These are phyloP conservation scores for Campylomormyrus tamandua DNA, from an alignment of 2,113 vertebrate genomes.

Conservation along the genomic window DNA sequence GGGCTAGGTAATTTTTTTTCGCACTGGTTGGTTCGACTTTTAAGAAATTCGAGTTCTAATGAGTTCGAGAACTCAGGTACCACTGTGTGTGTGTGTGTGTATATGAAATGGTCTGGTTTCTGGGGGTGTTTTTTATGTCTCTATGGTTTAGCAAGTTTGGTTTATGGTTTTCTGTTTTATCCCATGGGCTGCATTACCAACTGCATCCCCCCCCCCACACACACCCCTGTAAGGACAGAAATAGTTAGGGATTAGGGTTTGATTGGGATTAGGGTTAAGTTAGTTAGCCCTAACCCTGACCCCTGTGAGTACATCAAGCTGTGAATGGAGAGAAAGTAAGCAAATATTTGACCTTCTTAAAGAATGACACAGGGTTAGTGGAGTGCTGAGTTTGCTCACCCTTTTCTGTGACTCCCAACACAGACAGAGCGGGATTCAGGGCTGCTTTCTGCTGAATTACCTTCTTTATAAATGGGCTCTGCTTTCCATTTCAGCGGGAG, in stretches of 20 bases:
- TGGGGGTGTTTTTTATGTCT: no score
- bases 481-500: conserved; percentile 56
- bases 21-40: no score
- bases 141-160: no score
- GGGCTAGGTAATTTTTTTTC: no score
- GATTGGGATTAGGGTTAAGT: neutral
- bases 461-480: neutral
- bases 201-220: no score
- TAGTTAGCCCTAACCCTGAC: neutral
- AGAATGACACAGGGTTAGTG: neutral
- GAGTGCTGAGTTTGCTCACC: neutral
- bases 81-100: no score
- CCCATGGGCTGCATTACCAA: no score
- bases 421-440: neutral
- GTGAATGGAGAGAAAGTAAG: neutral
- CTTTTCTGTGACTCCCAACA: neutral
- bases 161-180: no score
- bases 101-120: no score
- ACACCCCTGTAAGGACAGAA: neutral
- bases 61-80: no score
- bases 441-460: neutral
- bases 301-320: neutral
- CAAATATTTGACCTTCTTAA: neutral
- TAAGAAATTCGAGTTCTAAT: no score
- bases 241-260: neutral